Evolutionary conservation across 2,888 invertebrate species (phyloP), one percentile per base, ranked within the genome.

Genomic region (Ametastegia equiseti): DNA sequence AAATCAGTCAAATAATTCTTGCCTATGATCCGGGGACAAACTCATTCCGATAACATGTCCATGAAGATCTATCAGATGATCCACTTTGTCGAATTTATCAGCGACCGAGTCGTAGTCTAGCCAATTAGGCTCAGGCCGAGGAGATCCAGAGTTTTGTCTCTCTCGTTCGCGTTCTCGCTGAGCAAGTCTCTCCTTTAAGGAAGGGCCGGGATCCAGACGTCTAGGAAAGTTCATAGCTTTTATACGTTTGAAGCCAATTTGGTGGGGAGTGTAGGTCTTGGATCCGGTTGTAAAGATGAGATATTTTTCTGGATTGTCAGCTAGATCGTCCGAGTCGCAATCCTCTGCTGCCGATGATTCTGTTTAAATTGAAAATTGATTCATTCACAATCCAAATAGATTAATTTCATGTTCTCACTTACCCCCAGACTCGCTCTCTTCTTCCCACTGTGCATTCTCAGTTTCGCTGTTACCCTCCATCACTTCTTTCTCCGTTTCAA

Each of bases 1-100:
- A n/a, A 50, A 82, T 81, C 13, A 57, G 23, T 79, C 9, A 45
- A 73, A 78, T 30, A 47, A 69, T 60, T 81, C 50, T 47, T 15
- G 91, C 91, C 91, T 91, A 88, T 97, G 96, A 92, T 97, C 97
- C 0, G 97, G 97, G 83, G 97, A 97, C 15, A 97, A 92, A 1
- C 96, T 95, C 96, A 97, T 96, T 86, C 97, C 97, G 86, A 97
- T 96, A 81, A 97, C 97, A 89, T 97, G 97, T 0, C 97, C 97
- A 89, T 97, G 95, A 78, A 97, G 93, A 91, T 97, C 97, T 83
- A 97, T 96, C 7, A 96, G 91, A 90, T 96, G 95, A 92, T 97
- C 97, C 19, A 96, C 94, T 88, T 94, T 94, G 89, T 97, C 96
- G 85, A 95, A 96, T 86, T 94, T 94, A 87, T 95, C 94, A 7